phyloP scores from a whole-genome alignment of 2,113 vertebrate species.

The Lampris incognitus region DNA sequence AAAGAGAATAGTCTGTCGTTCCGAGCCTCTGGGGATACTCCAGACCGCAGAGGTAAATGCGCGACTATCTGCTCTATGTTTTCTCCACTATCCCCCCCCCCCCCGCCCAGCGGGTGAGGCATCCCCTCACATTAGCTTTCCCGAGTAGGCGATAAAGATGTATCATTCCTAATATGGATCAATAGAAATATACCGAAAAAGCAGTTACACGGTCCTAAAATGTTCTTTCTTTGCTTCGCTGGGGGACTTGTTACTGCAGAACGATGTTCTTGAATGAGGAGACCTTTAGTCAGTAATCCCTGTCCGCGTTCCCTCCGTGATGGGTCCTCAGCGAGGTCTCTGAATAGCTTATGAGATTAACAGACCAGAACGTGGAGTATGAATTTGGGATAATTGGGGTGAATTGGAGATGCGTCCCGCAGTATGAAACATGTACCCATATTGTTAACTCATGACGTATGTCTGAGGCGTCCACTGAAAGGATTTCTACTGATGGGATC shows the following conservation, averaged over 20 bases:
- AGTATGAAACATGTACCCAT: too few relatives aligned
- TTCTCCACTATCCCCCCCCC: too few relatives aligned
- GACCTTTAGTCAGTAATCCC: too few relatives aligned
- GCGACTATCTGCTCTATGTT: neutral
- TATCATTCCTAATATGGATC: slow-evolving; percentile 49
- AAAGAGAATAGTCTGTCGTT: slow-evolving; percentile 51
- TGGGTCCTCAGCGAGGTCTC: neutral
- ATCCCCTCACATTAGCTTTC: slow-evolving; percentile 24
- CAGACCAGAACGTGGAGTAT: too few relatives aligned
- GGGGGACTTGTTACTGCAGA: neutral
- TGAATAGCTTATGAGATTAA: slow-evolving; percentile 2
- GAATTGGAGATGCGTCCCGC: too few relatives aligned
- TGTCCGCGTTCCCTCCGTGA: too few relatives aligned
- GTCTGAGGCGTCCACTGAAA: too few relatives aligned
- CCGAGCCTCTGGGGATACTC: slow-evolving; percentile 35
- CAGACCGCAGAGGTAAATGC: neutral
- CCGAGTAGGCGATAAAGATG: slow-evolving; percentile 27
- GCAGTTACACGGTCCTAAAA: neutral
- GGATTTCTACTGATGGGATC: too few relatives aligned
- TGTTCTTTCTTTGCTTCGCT: slow-evolving; percentile 10
- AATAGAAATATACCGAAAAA: slow-evolving; percentile 9
- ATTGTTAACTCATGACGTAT: too few relatives aligned
- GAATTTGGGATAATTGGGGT: too few relatives aligned
- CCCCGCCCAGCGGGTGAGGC: slow-evolving; percentile 8
- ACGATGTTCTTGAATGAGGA: neutral